A percentile compares a stretch with the other conserved stretches of the same genome.
Conservation (phyloP, 2,797 vertebrate genomes). For the Morus bassanus region DNA sequence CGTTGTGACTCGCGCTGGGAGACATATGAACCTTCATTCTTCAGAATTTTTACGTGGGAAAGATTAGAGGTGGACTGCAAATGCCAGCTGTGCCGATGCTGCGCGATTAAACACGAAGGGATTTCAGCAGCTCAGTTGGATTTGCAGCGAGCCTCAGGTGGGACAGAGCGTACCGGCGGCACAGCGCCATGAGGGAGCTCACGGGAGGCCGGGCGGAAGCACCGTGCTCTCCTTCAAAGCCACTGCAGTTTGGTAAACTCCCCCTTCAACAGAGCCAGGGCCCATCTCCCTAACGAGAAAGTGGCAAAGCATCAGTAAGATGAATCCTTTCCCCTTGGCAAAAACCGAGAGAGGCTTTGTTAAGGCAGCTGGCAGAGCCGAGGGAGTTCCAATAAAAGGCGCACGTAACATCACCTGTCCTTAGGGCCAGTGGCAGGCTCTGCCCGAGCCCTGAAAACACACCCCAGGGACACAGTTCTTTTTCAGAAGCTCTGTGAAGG, state of each 20-base stretch:
- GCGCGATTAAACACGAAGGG: background rate
- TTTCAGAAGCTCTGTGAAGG: background rate
- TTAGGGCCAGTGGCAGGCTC: background rate
- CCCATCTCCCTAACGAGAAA: background rate
- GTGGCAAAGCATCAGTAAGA: background rate
- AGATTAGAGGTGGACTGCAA: background rate
- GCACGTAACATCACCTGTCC: background rate
- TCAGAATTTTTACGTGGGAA: background rate
- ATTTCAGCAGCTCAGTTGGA: background rate
- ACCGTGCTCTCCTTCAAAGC: background rate
- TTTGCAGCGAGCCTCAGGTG: rapidly evolving
- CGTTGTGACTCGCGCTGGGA: rapidly evolving
- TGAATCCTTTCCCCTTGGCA: background rate
- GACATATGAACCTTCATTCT: background rate
- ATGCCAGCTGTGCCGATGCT: background rate
- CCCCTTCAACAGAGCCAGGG: background rate
- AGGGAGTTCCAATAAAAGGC: background rate
- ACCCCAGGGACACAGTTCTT: background rate
- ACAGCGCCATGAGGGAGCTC: background rate
- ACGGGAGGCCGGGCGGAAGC: rapidly evolving
- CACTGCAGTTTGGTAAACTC: background rate
- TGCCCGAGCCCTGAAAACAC: background rate
- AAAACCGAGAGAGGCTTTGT: background rate
- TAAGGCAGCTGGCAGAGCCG: background rate
- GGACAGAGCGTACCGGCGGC: rapidly evolving